These are phyloP conservation scores for Luidia sarsii DNA, from an alignment of 53 echinoderm and acorn worm genomes.

Conservation along the genomic window DNA sequence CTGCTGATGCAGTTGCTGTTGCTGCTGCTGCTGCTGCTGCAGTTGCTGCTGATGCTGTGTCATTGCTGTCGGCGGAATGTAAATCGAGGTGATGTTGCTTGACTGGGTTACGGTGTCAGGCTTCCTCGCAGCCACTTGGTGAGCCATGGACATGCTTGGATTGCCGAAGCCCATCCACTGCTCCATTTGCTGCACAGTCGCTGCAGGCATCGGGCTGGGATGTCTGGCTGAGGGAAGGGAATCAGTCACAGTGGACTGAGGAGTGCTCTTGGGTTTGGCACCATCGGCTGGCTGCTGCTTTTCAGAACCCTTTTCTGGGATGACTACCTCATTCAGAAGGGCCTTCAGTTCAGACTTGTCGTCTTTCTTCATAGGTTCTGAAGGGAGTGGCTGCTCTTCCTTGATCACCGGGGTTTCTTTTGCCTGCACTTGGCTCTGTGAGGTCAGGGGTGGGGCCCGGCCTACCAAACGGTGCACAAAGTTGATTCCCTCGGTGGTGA, in stretches of 20 bases:
- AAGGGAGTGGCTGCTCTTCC: conserved; percentile 1
- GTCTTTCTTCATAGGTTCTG: conserved; percentile 54
- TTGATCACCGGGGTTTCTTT: conserved; percentile 4
- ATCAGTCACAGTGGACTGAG: conserved; percentile 27
- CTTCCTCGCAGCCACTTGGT: conserved; percentile 11
- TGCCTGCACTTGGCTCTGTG: conserved; percentile 14
- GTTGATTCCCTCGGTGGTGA: conserved; percentile 77
- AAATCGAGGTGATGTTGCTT: conserved; percentile 31
- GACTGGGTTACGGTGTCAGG: conserved; percentile 8
- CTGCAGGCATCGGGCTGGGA: neutral
- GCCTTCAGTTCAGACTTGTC: conserved; percentile 88
- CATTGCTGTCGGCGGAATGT: conserved; percentile 22
- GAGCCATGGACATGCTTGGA: neutral
- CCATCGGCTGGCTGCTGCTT: conserved; percentile 1
- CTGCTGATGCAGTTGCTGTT: too few species aligned
- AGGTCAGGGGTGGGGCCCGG: conserved; percentile 42
- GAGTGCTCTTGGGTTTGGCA: neutral
- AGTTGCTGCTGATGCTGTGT: conserved; percentile 20
- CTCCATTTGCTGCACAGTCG: conserved; percentile 2
- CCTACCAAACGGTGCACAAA: conserved; percentile 80
- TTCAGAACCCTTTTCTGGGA: conserved; percentile 4
- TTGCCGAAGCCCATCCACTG: conserved; percentile 16
- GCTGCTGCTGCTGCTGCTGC: too few species aligned
- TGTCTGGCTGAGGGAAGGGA: neutral
- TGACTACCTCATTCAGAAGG: conserved; percentile 78